These are phyloP conservation scores for Andinoacara biseriatus DNA, from an alignment of 2,113 vertebrate genomes.

Conservation along the genomic window DNA sequence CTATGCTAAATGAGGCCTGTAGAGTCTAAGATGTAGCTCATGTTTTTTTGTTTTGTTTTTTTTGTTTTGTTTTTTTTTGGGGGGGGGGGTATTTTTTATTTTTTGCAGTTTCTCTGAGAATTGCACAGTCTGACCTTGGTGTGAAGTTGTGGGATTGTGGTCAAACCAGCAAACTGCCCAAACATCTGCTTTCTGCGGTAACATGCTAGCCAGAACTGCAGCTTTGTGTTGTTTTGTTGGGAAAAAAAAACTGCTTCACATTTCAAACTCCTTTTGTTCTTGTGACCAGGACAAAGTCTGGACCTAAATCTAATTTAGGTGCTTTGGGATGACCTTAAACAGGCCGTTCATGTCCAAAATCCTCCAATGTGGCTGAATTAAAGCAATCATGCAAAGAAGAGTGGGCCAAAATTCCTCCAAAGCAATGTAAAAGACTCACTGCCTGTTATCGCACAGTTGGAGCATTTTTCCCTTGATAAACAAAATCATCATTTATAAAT, in stretches of 20 bases:
- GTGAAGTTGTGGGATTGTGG: not conserved
- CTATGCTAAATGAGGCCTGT: not conserved
- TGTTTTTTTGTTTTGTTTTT: too few relatives aligned
- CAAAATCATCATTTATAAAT: not conserved
- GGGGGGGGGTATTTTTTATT: too few relatives aligned
- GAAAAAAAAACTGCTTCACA: not conserved
- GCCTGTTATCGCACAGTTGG: not conserved
- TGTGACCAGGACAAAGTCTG: not conserved
- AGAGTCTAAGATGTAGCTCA: not conserved
- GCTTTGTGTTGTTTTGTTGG: not conserved
- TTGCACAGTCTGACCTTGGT: rapidly evolving
- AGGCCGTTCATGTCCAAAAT: not conserved
- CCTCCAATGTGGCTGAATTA: not conserved
- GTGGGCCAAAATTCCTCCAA: not conserved
- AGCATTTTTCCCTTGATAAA: rapidly evolving
- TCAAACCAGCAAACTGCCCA: not conserved
- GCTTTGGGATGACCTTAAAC: not conserved
- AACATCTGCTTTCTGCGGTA: not conserved
- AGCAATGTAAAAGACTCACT: too few relatives aligned
- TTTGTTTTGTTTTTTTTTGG: too few relatives aligned
- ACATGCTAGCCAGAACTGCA: rapidly evolving
- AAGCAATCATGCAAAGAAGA: not conserved
- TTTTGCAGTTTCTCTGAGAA: not conserved
- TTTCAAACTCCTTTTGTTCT: not conserved
- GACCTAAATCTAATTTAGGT: not conserved